Conservation (phyloP, 2,888 invertebrate species). For the Dolichomitus sp. region DNA sequence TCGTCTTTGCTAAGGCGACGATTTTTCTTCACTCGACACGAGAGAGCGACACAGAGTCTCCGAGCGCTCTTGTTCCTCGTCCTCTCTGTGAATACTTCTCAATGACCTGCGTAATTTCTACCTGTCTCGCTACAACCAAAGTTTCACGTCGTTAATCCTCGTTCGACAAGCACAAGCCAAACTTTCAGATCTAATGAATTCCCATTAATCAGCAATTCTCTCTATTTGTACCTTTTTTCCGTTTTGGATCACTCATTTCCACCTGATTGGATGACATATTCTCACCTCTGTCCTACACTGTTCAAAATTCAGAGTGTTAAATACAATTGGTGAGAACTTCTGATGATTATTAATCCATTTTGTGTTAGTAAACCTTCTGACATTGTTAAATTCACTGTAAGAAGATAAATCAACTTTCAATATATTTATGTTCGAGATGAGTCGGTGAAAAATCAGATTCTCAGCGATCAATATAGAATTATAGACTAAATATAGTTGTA, state of each 20-base stretch:
- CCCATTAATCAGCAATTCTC: conserved; percentile 42
- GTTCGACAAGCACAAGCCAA: conserved; percentile 46
- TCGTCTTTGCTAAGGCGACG: conserved; percentile 46
- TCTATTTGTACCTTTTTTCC: not conserved
- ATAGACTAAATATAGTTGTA: too few relatives aligned
- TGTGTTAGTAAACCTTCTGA: too few relatives aligned
- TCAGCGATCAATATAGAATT: too few relatives aligned
- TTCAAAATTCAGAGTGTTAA: not conserved
- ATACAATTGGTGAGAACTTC: too few relatives aligned
- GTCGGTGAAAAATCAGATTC: too few relatives aligned
- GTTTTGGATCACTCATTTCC: conserved; percentile 4
- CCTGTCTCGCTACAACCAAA: conserved; percentile 17
- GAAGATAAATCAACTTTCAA: too few relatives aligned
- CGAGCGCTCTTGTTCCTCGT: not conserved
- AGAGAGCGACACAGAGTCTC: conserved; percentile 38
- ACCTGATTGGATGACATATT: not conserved
- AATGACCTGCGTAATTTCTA: conserved; percentile 46
- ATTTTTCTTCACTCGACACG: conserved; percentile 53
- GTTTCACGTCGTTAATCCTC: conserved; percentile 61
- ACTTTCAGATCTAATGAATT: conserved; percentile 29
- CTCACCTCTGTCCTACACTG: not conserved
- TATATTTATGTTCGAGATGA: too few relatives aligned
- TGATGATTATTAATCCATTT: too few relatives aligned
- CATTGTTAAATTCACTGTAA: too few relatives aligned
- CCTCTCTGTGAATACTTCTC: conserved; percentile 53